phyloP scores from a whole-genome alignment of 2,888 invertebrate species.

The Cephus pulcher region DNA sequence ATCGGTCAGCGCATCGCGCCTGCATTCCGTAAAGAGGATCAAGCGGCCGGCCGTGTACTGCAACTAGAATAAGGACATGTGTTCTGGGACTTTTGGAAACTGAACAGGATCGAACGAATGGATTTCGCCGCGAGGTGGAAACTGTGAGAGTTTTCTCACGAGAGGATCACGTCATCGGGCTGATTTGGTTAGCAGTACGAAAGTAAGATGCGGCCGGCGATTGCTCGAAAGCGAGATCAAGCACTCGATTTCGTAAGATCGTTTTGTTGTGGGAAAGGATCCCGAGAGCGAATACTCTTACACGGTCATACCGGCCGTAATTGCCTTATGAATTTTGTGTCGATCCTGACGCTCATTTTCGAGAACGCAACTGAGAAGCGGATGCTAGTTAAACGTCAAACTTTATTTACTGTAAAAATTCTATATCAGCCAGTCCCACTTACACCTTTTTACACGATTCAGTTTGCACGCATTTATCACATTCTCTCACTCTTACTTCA shows the following conservation, averaged over 20 bases:
- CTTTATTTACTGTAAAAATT: conserved; percentile 6
- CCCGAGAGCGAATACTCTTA: background rate
- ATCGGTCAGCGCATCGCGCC: background rate
- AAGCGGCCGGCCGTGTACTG: background rate
- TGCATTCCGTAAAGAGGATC: background rate
- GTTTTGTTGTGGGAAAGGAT: background rate
- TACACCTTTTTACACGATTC: background rate
- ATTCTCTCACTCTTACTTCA: background rate
- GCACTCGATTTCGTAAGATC: conserved; percentile 16
- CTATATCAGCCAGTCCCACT: background rate
- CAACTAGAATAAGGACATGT: background rate
- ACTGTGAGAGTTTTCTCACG: conserved; percentile 16
- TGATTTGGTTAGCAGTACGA: conserved; percentile 23
- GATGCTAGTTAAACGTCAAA: background rate
- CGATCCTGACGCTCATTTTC: background rate
- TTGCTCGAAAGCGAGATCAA: conserved; percentile 14
- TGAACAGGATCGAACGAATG: background rate
- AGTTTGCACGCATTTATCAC: background rate
- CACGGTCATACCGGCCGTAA: background rate
- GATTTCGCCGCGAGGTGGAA: background rate
- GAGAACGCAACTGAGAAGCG: background rate
- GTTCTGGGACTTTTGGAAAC: background rate
- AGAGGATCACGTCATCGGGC: conserved; percentile 6
- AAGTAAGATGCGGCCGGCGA: conserved; percentile 6
- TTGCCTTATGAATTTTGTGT: background rate